These are phyloP conservation scores for Eubucco bourcierii DNA, from an alignment of 2,113 vertebrate species.

Conservation along the genomic window DNA sequence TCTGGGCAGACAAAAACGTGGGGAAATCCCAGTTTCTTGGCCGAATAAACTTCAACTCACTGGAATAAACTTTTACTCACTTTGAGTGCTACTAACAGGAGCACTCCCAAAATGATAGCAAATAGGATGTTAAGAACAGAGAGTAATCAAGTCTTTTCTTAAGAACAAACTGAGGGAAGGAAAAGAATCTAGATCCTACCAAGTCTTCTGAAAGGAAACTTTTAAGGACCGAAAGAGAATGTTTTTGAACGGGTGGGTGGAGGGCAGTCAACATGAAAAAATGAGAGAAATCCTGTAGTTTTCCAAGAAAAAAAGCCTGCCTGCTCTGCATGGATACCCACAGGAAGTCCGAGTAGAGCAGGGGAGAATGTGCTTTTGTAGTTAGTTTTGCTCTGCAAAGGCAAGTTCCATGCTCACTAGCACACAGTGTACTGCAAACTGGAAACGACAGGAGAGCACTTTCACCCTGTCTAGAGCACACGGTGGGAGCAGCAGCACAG, in stretches of 20 bases:
- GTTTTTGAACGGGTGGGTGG: background rate
- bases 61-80: no score
- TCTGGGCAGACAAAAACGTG: no score
- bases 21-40: no score
- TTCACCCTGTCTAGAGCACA: conserved; percentile 16
- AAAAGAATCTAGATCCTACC: background rate
- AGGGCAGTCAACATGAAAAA: background rate
- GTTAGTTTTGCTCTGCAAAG: background rate
- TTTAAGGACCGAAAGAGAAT: background rate
- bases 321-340: background rate
- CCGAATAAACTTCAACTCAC: no score
- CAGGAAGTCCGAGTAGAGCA: background rate
- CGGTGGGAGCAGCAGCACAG: conserved; percentile 47
- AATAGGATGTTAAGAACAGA: background rate
- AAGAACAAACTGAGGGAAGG: background rate
- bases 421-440: conserved; percentile 53
- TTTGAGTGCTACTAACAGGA: no score
- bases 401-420: conserved; percentile 25
- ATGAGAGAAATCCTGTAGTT: background rate
- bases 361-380: background rate
- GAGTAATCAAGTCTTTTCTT: background rate
- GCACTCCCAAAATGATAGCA: no score
- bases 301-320: background rate
- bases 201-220: background rate
- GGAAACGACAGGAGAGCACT: conserved; percentile 28